A percentile compares a stretch with the other conserved stretches of the same genome.
These are phyloP conservation scores for Etheostoma cragini DNA, from an alignment of 2,113 vertebrate genomes.

Conservation along the genomic window DNA sequence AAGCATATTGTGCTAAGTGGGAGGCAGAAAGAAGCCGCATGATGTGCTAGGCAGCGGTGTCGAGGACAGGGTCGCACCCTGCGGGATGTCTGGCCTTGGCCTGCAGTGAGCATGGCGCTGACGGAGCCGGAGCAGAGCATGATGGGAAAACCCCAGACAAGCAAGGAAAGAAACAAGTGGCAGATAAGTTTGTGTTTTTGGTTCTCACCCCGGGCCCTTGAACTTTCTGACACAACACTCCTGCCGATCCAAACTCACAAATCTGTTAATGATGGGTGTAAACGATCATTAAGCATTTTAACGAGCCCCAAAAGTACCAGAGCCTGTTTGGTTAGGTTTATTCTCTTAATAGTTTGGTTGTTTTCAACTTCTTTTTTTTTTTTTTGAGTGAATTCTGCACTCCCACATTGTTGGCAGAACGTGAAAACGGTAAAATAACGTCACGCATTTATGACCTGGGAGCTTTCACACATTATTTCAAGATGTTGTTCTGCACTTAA, in stretches of 20 bases:
- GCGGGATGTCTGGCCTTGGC: constrained; percentile 66
- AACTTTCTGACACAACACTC: constrained; percentile 5
- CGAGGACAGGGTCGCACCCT: constrained; percentile 59
- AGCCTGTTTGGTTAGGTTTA: constrained; percentile 1
- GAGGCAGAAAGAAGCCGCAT: constrained; percentile 35
- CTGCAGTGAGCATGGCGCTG: constrained; percentile 46
- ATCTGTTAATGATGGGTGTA: constrained; percentile 42
- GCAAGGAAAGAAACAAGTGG: constrained; percentile 56
- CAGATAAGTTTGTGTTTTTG: constrained; percentile 32
- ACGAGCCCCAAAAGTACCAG: constrained; percentile 24
- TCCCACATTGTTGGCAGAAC: neutral
- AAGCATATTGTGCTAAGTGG: constrained; percentile 60
- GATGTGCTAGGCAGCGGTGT: constrained; percentile 39
- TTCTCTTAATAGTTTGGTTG: neutral
- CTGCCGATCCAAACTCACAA: constrained; percentile 27
- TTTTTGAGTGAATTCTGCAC: neutral
- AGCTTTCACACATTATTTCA: neutral
- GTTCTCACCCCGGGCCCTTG: constrained; percentile 9
- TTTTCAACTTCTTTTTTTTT: neutral
- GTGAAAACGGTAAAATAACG: neutral
- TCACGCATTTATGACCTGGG: neutral
- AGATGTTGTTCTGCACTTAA: neutral
- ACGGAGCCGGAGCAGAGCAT: constrained; percentile 35
- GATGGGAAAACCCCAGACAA: constrained; percentile 39
- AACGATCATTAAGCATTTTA: constrained; percentile 36